Base-by-base conservation (phyloP, 2,888 invertebrate genomes). In the Incurvaria masculella region DNA sequence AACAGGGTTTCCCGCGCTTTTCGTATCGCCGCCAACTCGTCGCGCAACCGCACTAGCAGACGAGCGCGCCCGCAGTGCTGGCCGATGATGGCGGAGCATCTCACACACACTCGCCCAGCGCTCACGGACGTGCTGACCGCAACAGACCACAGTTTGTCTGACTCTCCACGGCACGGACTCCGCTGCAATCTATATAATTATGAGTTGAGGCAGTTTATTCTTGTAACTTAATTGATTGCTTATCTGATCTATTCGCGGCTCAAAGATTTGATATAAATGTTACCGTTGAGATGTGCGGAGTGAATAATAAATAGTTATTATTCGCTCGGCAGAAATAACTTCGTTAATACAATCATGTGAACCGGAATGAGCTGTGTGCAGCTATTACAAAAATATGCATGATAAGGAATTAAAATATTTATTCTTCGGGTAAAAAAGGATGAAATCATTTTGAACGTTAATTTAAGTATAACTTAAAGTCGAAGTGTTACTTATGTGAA, bases 41-140 rank as follows among this genome's bases (percentile, higher is more conserved):
- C 8, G 33, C 33, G 33, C 33, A n/a, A 33, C 33, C 33, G 33
- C 33, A 33, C 33, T 11, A 14, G 11, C 8, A n/a, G 33, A 33
- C 6, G 33, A 33, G 8, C 14, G 33, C 4, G 33, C 33, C 11
- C 6, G 33, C 33, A 14, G 4, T 33, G 42, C 5, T 69, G 72
- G 71, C 71, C 71, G 69, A 73, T 70, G 72, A 64, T 73, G 66
- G 69, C 70, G 72, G 73, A 74, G 74, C 69, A 68, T 62, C 66
- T n/a, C n/a, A n/a, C n/a, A n/a, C n/a, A n/a, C n/a, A n/a, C n/a
- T n/a, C n/a, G n/a, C n/a, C n/a, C n/a, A n/a, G n/a, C n/a, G n/a
- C n/a, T n/a, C n/a, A n/a, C n/a, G n/a, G n/a, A n/a, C n/a, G n/a
- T n/a, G n/a, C n/a, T n/a, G n/a, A n/a, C n/a, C n/a, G n/a, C n/a